Percentiles rank a stretch among this genome's conserved stretches.
phyloP scores from a whole-genome alignment of 2,113 vertebrate species.

The Protobothrops flavoviridis region DNA sequence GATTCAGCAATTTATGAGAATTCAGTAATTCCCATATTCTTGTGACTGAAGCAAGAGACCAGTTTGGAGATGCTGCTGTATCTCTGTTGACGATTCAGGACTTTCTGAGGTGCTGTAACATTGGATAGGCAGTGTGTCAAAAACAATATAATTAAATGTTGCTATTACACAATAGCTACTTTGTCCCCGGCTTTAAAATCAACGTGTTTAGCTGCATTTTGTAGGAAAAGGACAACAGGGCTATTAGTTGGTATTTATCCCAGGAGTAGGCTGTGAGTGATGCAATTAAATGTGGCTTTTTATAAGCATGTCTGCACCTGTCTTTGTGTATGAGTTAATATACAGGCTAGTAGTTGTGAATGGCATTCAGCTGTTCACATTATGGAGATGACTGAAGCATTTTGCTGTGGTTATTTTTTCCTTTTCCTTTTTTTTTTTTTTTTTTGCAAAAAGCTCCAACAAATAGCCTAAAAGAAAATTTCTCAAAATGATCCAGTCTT shows the following conservation, averaged over 20 bases:
- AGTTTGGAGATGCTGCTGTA: neutral
- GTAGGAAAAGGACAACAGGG: neutral
- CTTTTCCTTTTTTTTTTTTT: too few species aligned
- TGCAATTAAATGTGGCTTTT: conserved; percentile 14
- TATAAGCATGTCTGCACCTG: conserved; percentile 19
- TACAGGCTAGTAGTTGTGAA: neutral
- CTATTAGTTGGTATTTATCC: neutral
- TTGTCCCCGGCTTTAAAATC: neutral
- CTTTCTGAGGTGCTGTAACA: neutral
- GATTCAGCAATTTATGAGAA: neutral
- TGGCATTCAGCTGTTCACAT: neutral
- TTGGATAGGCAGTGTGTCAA: neutral
- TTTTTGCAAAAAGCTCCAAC: neutral
- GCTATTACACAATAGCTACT: neutral
- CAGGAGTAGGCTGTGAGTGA: neutral
- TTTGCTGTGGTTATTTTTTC: neutral
- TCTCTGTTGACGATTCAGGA: neutral
- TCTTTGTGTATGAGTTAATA: neutral
- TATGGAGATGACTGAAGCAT: neutral
- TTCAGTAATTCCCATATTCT: neutral
- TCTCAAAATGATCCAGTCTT: neutral
- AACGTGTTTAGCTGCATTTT: neutral
- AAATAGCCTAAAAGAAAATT: conserved; percentile 7
- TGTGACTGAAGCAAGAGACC: neutral
- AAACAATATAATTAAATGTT: neutral